Evolutionary conservation across 1,140 invertebrate species (phyloP).

Genomic region (Leptoteleia sp.): DNA sequence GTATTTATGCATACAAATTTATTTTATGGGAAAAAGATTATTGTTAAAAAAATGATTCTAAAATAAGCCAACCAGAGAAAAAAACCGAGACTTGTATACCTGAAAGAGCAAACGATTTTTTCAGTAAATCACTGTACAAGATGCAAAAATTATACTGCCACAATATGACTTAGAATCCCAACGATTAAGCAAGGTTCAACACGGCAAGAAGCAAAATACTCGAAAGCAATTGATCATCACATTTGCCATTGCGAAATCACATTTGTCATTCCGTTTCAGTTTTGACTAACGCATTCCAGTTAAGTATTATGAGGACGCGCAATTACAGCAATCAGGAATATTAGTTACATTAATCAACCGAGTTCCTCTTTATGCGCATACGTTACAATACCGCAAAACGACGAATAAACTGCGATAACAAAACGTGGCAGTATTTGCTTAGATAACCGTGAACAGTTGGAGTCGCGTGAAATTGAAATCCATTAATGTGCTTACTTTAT

Average conservation of each 20-base stretch:
- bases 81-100: too few relatives aligned
- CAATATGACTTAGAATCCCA: too few relatives aligned
- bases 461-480: constrained; percentile 26
- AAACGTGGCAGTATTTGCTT: constrained; percentile 57
- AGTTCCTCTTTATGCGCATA: constrained; percentile 61
- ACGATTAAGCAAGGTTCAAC: too few relatives aligned
- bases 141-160: too few relatives aligned
- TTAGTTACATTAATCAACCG: constrained; percentile 65
- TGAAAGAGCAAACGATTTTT: too few relatives aligned
- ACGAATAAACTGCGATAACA: constrained; percentile 53
- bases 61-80: too few relatives aligned
- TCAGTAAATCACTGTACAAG: too few relatives aligned
- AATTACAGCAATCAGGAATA: constrained; percentile 61
- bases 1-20: too few relatives aligned
- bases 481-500: constrained; percentile 6
- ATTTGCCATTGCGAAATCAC: constrained; percentile 28
- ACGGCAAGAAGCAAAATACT: too few relatives aligned
- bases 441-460: constrained; percentile 34
- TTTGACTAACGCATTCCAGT: constrained; percentile 44
- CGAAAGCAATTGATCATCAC: constrained; percentile 24
- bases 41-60: too few relatives aligned
- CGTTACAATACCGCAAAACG: constrained; percentile 35
- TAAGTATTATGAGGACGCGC: constrained; percentile 59
- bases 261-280: constrained; percentile 49
- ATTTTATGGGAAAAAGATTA: too few relatives aligned